Evolutionary conservation across 1,140 invertebrate genomes (phyloP).

Genomic region (Charaxes varanes): DNA sequence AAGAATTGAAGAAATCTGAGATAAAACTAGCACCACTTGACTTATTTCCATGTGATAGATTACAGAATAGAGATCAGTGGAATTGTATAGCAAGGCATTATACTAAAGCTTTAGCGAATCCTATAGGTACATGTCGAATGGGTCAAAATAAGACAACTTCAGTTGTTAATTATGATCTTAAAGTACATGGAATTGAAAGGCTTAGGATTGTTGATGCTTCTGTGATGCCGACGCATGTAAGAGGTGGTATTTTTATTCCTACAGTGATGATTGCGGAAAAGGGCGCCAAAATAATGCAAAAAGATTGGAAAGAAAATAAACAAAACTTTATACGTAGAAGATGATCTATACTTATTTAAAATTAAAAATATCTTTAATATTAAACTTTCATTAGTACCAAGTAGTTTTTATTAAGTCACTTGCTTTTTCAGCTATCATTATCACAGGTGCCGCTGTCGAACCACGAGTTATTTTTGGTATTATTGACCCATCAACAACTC

Average conservation of each 20-base stretch:
- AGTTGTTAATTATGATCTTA: constrained; percentile 74
- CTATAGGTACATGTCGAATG: constrained; percentile 77
- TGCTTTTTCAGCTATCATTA: constrained; percentile 93
- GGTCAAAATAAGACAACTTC: constrained; percentile 69
- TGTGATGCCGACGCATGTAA: constrained; percentile 68
- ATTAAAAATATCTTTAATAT: too few species aligned
- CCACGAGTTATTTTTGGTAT: constrained; percentile 83
- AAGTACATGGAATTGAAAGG: constrained; percentile 63
- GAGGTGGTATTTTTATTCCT: constrained; percentile 69
- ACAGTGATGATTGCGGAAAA: constrained; percentile 75
- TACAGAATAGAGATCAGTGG: constrained; percentile 74
- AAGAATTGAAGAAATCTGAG: constrained; percentile 56
- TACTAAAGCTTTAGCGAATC: constrained; percentile 77
- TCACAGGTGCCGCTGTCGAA: constrained; percentile 82
- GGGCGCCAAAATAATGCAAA: constrained; percentile 55
- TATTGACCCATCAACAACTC: constrained; percentile 86
- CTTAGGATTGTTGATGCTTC: constrained; percentile 72
- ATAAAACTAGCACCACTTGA: constrained; percentile 62
- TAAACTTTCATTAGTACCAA: constrained; percentile 71
- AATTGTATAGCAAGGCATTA: constrained; percentile 81
- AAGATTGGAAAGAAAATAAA: constrained; percentile 64
- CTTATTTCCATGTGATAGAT: constrained; percentile 60
- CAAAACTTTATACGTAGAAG: constrained; percentile 37
- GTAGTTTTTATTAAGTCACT: constrained; percentile 86
- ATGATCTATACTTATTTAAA: too few species aligned